Conservation (phyloP, 2,113 vertebrate genomes). For the Nestor notabilis region DNA sequence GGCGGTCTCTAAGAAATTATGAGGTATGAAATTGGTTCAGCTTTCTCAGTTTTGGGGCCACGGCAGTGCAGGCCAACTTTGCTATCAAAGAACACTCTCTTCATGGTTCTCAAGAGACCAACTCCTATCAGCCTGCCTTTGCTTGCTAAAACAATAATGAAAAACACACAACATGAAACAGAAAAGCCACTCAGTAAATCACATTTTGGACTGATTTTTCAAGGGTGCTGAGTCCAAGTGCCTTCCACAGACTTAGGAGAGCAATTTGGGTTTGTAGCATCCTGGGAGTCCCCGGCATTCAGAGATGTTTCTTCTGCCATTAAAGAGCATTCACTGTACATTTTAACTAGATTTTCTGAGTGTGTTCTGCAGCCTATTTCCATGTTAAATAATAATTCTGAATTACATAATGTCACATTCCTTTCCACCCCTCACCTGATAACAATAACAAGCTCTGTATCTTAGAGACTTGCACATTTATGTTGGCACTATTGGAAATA, state of each 20-base stretch:
- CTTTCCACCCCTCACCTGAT: constrained; percentile 65
- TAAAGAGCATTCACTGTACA: neutral
- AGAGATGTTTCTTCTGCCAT: neutral
- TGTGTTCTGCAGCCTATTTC: constrained; percentile 14
- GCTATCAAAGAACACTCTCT: neutral
- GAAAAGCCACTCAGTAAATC: neutral
- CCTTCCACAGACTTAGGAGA: neutral
- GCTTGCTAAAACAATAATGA: neutral
- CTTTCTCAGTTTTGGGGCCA: neutral
- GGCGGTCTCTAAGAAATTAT: neutral
- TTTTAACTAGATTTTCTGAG: constrained; percentile 31
- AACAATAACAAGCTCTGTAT: constrained; percentile 72
- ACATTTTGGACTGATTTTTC: neutral
- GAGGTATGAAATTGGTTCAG: neutral
- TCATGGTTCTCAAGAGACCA: neutral
- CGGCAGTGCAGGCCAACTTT: neutral
- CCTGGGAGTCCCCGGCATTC: neutral
- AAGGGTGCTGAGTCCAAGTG: neutral
- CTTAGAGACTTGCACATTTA: constrained; percentile 71
- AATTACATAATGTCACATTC: constrained; percentile 28
- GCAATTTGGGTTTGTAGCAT: neutral
- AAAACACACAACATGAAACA: neutral
- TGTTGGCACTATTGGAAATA: constrained; percentile 69
- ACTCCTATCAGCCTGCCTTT: neutral
- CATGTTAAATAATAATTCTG: constrained; percentile 20